These are phyloP conservation scores for Chunga burmeisteri DNA, from an alignment of 2,113 vertebrate genomes.

Conservation along the genomic window DNA sequence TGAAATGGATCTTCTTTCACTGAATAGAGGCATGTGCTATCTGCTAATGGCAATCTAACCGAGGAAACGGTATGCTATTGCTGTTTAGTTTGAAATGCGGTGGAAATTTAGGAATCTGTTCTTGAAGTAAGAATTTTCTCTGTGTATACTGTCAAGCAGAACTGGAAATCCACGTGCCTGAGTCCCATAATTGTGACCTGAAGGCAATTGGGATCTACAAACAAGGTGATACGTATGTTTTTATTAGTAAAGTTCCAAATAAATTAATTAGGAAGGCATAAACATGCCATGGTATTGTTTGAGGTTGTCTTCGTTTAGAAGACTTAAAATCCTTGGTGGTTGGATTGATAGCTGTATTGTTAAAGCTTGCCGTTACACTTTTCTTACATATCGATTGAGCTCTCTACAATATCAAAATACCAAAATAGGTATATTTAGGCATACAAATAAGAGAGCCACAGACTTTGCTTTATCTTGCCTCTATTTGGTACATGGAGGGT, in stretches of 20 bases:
- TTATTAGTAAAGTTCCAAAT: not conserved
- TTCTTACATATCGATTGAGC: not conserved
- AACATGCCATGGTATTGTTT: not conserved
- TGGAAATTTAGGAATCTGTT: not conserved
- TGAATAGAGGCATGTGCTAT: not conserved
- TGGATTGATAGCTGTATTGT: not conserved
- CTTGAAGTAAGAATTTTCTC: not conserved
- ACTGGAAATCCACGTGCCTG: not conserved
- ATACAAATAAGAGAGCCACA: not conserved
- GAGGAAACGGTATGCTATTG: not conserved
- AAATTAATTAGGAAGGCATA: not conserved
- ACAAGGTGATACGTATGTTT: not conserved
- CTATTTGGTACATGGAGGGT: conserved; percentile 24
- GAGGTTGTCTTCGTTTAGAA: not conserved
- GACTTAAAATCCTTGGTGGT: not conserved
- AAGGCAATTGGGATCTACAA: not conserved
- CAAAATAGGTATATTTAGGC: conserved; percentile 1
- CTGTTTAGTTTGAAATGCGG: not conserved
- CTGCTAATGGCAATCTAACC: not conserved
- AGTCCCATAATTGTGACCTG: not conserved
- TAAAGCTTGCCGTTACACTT: not conserved
- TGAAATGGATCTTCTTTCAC: not conserved
- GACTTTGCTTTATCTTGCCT: conserved; percentile 8
- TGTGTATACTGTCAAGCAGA: not conserved
- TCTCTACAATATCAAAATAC: not conserved